Evolutionary conservation across 2,888 invertebrate species (phyloP), one percentile per base, ranked within the genome.

Genomic region (Apoderus coryli): DNA sequence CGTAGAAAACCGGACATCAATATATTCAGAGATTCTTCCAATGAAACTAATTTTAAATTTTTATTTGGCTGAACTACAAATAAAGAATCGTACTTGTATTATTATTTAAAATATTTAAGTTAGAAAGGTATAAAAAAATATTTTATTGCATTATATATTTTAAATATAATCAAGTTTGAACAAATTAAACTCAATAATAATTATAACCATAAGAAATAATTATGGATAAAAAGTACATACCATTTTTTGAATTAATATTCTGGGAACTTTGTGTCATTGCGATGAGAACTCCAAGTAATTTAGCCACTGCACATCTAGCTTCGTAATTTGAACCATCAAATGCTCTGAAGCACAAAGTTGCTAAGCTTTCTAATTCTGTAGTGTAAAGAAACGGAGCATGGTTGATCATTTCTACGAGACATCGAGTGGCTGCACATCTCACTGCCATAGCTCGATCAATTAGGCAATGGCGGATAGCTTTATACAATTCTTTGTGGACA

Each of bases 391-490:
- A 76, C 9, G 80, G 71, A 28, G 89, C 80, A 47, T 90, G 77
- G 46, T 85, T 81, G 40, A 92, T 67, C 71, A 96, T 76, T 56
- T 88, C 85, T 10, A 81, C 62, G 46, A 96, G 67, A 52, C 92
- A 86, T 67, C 85, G 69, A 0, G 95, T 86, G 1, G 96, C 89
- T 2, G 92, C 90, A 36, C 86, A 86, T 27, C 96, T 70, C 11
- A 96, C 96, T 10, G 84, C 75, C 72, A 88, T 76, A 2, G 88
- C 85, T 29, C 96, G 68, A 57, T 98, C 98, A 10, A 86, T 79
- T 37, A 92, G 64, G 40, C 89, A 78, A 44, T 82, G 76, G 43
- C 84, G 75, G 3, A 86, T 80, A 6, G 89, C 85, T 54, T 90
- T 88, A 47, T 86, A 90, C 44, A 93, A 82, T 47, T 92, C 92